phyloP scores from a whole-genome alignment of 2,113 vertebrate species.

The Sapajus apella region DNA sequence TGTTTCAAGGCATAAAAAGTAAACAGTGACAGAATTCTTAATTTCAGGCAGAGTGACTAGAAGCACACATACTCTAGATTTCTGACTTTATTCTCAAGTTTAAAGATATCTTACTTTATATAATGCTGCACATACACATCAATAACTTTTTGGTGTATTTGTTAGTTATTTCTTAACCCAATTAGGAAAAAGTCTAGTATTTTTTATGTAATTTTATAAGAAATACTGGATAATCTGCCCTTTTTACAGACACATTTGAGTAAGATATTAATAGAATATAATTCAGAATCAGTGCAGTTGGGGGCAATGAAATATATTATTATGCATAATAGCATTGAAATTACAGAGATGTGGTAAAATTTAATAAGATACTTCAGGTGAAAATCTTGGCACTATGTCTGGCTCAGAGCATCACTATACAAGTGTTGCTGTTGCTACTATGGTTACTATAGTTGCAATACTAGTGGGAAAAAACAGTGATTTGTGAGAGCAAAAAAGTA shows the following conservation, averaged over 20 bases:
- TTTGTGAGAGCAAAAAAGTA: background rate
- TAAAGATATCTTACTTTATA: background rate
- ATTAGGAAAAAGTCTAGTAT: background rate
- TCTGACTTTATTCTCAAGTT: background rate
- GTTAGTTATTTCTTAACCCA: conserved; percentile 21
- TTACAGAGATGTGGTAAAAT: background rate
- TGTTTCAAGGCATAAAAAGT: background rate
- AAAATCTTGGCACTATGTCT: background rate
- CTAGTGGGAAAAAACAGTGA: background rate
- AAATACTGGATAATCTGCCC: background rate
- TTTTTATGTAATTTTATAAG: background rate
- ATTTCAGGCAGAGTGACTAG: background rate
- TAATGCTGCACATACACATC: background rate
- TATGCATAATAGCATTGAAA: background rate
- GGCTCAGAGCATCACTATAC: no score
- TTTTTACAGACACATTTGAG: background rate
- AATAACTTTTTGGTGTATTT: background rate
- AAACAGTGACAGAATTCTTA: background rate
- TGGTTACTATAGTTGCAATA: background rate
- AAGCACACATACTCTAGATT: background rate
- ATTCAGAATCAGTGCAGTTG: conserved; percentile 9
- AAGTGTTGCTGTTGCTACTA: background rate
- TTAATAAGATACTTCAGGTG: background rate
- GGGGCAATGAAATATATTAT: background rate
- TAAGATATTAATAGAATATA: conserved; percentile 8